Base-by-base conservation (phyloP, 2,113 vertebrate genomes). In the Ramphastos sulfuratus region DNA sequence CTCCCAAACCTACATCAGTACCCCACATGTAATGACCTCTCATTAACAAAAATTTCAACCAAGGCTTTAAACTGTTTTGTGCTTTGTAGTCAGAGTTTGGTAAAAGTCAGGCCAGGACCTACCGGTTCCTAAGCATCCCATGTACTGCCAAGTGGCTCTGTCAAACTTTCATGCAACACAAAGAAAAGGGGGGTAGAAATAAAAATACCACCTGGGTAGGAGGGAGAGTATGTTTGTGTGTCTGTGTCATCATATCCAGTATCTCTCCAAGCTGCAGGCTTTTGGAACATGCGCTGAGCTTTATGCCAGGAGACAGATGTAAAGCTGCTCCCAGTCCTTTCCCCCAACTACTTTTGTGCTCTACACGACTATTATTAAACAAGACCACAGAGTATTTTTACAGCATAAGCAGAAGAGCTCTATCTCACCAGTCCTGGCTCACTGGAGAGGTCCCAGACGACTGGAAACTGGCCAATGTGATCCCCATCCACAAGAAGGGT, bases 341-440 rank as follows among this genome's bases (percentile, higher is more conserved):
- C 35, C 84, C 88, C 59, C 0, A 17, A 95, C 81, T 93, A 94
- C 95, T 95, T 96, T 89, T 94, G 83, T 85, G 90, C 70, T 87
- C 89, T 89, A 87, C 82, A 61, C 66, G 84, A 96, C 94, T 87
- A 81, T 31, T 96, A 93, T 93, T 94, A 92, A 92, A 89, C 88
- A 90, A 95, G 92, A 93, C 89, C 85, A 90, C 69, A 39, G 91
- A 78, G 75, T 94, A 91, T 90, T 92, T 96, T 95, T 94, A 93
- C 65, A 87, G 64, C 67, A 64, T 70, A 74, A 85, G 79, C 72
- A 93, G 61, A 95, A 86, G 88, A 90, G 30, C 20, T 87, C 87
- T 65, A 48, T 69, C n/a, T n/a, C n/a, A n/a, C n/a, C n/a, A n/a
- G n/a, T n/a, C n/a, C n/a, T n/a, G n/a, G n/a, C n/a, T n/a, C n/a